A percentile compares a stretch with the other conserved stretches of the same genome.
These are phyloP conservation scores for Nephotettix cincticeps DNA, from an alignment of 1,140 invertebrate species.

Conservation along the genomic window DNA sequence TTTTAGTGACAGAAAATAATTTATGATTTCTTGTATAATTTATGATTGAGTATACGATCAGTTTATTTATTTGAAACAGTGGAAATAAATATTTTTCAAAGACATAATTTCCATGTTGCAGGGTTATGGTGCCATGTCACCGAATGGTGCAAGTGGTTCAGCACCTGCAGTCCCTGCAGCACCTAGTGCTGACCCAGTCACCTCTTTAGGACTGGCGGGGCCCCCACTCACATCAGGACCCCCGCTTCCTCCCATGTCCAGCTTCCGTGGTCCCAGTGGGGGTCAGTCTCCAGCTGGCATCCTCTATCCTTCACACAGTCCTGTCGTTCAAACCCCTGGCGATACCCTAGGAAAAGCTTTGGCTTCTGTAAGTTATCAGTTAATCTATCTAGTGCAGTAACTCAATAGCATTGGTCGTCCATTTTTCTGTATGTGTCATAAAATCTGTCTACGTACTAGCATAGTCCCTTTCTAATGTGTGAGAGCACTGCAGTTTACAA, in stretches of 20 bases:
- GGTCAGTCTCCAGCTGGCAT: slow-evolving; percentile 57
- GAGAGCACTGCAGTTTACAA: too few relatives aligned
- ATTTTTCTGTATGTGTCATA: too few relatives aligned
- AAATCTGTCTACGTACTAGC: too few relatives aligned
- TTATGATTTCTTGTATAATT: too few relatives aligned
- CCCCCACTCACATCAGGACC: slow-evolving; percentile 21
- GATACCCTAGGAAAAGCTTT: slow-evolving; percentile 78
- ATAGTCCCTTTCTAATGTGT: too few relatives aligned
- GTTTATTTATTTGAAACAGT: too few relatives aligned
- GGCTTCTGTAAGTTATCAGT: slow-evolving; percentile 62
- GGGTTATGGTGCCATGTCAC: slow-evolving; percentile 60
- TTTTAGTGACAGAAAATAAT: too few relatives aligned
- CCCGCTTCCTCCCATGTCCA: slow-evolving; percentile 81
- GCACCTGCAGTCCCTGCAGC: slow-evolving; percentile 49
- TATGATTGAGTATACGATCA: too few relatives aligned
- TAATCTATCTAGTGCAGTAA: background rate
- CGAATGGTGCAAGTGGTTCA: slow-evolving; percentile 48
- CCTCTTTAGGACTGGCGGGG: background rate
- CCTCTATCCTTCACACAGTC: slow-evolving; percentile 48
- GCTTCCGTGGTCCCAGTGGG: slow-evolving; percentile 67
- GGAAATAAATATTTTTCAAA: too few relatives aligned
- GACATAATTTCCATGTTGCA: too few relatives aligned
- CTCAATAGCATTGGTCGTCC: background rate
- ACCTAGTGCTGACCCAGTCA: slow-evolving; percentile 42
- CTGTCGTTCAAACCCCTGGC: slow-evolving; percentile 55